Base-by-base conservation (phyloP, 2,797 vertebrate species). In the Microcaecilia unicolor region DNA sequence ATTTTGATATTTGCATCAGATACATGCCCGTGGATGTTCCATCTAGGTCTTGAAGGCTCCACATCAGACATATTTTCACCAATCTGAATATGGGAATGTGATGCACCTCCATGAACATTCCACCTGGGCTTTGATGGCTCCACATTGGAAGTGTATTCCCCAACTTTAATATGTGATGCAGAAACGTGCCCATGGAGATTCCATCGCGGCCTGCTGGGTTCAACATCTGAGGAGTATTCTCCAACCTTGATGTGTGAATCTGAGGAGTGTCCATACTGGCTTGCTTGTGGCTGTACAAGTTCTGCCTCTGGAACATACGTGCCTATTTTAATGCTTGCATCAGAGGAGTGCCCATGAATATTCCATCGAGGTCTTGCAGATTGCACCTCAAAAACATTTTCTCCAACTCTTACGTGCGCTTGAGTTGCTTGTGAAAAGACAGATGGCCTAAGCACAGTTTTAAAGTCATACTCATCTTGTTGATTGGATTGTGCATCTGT, bases 1-100 rank as follows among this genome's bases (percentile, higher is more conserved):
- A 76, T 23, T 32, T 45, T 75, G 31, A 86, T 80, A 42, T 30
- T 76, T 44, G 76, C 55, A 8, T 85, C 72, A 6, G 85, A 87
- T 4, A 64, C 55, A 3, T 83, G 84, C 1, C 77, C 74, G 2
- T 75, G 75, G 9, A 56, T 4, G 7, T 35, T 76, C 44, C 62
- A 72, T 1, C 64, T 50, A 18, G 70, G 70, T 20, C 61, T 34
- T 5, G 58, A 1, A 33, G 51, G 28, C 4, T 34, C 51, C 9
- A 66, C 41, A 1, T 76, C 47, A 4, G 74, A 74, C 9, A 72
- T 34, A 15, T 63, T 56, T 8, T 70, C 68, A 7, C 43, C 70
- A 13, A 76, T 47, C 36, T 72, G 72, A 32, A 79, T 61, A 28
- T 72, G 76, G 17, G 59, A 49, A 27, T 82, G 67, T 2, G 76